Evolutionary conservation across 2,113 vertebrate species (phyloP), one percentile per base, ranked within the genome.

Genomic region (Danio rerio): DNA sequence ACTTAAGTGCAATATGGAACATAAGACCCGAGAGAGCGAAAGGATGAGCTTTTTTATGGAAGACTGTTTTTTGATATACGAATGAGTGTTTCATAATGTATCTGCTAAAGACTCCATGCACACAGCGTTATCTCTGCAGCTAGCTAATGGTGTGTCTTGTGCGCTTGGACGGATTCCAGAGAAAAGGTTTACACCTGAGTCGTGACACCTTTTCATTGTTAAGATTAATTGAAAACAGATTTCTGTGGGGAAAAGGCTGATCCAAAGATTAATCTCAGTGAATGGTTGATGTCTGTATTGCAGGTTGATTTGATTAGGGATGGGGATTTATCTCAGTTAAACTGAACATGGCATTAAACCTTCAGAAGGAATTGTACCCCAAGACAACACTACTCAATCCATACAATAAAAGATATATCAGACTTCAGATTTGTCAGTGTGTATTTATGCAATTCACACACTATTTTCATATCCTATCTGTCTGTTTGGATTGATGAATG

Each of bases 261-360:
- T 87, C 91, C 91, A 93, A 93, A 92, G 88, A 93, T 87, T 89
- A 69, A 82, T 87, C 47, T 78, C 69, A 66, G 45, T 80, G 56
- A 83, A 88, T 76, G 81, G 76, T 81, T 83, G 75, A 83, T 82
- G 47, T 84, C 10, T 76, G 70, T 82, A 45, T 83, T 53, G 80
- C 56, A 81, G 52, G 8, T 55, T 66, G 12, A 56, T 83, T 43
- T 11, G 42, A 68, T 81, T 83, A 69, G 31, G 56, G 7, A 5
- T 77, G 12, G 56, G 16, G 43, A 77, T 62, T 49, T 62, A 77
- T 55, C 58, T 62, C 56, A 62, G 11, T 52, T 53, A 58, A 58
- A 58, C 40, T 45, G 0, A 58, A 58, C 9, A 9, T 15, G 45
- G 42, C 63, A 68, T 68, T 45, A 20, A 75, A n/a, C 72, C 58